These are phyloP conservation scores for Nasonia giraulti DNA, from an alignment of 1,140 invertebrate species.

Conservation along the genomic window DNA sequence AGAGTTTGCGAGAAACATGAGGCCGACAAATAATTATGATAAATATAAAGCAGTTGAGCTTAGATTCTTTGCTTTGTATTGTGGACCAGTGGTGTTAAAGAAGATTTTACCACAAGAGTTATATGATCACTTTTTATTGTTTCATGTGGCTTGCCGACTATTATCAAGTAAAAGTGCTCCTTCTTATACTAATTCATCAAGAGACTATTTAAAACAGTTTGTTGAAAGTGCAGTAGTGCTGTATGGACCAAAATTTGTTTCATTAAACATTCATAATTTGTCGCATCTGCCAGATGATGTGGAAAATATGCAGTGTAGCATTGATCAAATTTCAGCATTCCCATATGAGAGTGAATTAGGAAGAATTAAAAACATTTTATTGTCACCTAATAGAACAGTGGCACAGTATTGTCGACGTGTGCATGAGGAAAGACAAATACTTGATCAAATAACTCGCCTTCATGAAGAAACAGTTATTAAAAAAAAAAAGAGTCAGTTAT, in stretches of 20 bases:
- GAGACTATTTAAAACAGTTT: constrained; percentile 23
- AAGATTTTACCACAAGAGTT: neutral
- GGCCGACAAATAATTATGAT: neutral
- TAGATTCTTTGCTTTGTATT: constrained; percentile 43
- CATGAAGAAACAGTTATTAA: neutral
- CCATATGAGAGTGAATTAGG: constrained; percentile 15
- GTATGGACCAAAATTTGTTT: constrained; percentile 5
- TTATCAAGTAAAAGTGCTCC: constrained; percentile 2
- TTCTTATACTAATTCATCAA: neutral
- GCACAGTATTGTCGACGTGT: neutral
- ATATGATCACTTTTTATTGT: constrained; percentile 23
- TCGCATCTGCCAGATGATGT: constrained; percentile 19
- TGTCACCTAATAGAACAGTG: neutral
- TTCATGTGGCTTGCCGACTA: constrained; percentile 11
- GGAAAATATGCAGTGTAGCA: constrained; percentile 16
- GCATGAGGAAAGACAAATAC: constrained; percentile 2
- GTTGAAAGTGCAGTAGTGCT: neutral
- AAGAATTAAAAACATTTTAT: neutral
- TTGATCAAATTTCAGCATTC: constrained; percentile 11
- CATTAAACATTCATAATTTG: constrained; percentile 16
- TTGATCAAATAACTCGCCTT: neutral
- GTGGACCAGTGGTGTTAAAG: constrained; percentile 34
- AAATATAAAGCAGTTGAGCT: constrained; percentile 48
- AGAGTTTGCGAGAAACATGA: constrained; percentile 13
- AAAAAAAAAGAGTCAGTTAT: neutral